phyloP scores from a whole-genome alignment of 2,888 invertebrate genomes.

The Apantesis nais region DNA sequence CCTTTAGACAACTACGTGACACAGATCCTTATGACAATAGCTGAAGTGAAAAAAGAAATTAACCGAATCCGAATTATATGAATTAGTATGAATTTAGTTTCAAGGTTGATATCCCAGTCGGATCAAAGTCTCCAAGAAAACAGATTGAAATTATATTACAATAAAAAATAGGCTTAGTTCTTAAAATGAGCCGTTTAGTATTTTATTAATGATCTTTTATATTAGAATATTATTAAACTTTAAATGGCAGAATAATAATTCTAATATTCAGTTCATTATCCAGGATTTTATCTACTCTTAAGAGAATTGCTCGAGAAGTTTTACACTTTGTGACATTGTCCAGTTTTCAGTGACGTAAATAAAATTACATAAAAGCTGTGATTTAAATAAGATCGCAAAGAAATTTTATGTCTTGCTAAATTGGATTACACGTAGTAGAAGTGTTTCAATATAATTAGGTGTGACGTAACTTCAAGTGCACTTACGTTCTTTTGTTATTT shows the following conservation, averaged over 20 bases:
- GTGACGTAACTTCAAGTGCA: conserved; percentile 9
- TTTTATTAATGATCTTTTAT: background rate
- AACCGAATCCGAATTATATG: too few species aligned
- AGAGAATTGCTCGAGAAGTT: conserved; percentile 19
- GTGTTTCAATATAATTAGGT: conserved; percentile 2
- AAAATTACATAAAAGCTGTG: conserved; percentile 37
- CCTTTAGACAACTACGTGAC: too few species aligned
- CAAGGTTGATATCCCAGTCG: background rate
- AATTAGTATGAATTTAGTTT: too few species aligned
- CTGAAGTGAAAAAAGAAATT: too few species aligned
- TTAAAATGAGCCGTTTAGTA: background rate
- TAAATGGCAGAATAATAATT: background rate
- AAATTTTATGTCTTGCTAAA: conserved; percentile 33
- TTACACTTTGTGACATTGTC: conserved; percentile 36
- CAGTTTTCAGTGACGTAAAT: conserved; percentile 34
- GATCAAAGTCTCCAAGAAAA: background rate
- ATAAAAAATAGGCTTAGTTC: background rate
- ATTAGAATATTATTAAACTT: background rate
- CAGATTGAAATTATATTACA: background rate
- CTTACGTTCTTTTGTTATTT: background rate
- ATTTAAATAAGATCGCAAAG: conserved; percentile 34
- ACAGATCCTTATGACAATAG: too few species aligned
- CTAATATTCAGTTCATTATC: conserved; percentile 6
- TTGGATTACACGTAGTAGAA: conserved; percentile 31
- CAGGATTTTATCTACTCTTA: conserved; percentile 8